A percentile compares a stretch with the other conserved stretches of the same genome.
phyloP scores from a whole-genome alignment of 2,113 vertebrate genomes.

The Callospermophilus lateralis region DNA sequence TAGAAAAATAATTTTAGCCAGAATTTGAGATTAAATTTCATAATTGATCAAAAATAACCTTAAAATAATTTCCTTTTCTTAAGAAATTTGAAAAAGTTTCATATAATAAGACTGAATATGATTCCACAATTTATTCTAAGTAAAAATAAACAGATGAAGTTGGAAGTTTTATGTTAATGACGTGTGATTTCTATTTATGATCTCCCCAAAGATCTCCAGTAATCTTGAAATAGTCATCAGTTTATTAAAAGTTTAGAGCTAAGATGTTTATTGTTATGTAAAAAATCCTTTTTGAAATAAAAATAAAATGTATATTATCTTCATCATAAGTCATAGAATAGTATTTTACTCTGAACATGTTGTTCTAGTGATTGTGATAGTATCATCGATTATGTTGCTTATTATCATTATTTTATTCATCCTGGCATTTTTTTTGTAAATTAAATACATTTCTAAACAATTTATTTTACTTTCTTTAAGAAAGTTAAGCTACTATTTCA shows the following conservation, averaged over 20 bases:
- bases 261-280: not conserved
- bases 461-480: constrained; percentile 28
- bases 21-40: constrained; percentile 34
- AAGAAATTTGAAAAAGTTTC: not conserved
- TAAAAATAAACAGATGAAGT: not conserved
- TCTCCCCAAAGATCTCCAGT: not conserved
- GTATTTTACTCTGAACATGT: constrained; percentile 19
- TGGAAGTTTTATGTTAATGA: not conserved
- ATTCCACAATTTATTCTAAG: not conserved
- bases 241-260: constrained; percentile 18
- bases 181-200: not conserved
- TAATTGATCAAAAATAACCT: not conserved
- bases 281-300: constrained; percentile 15
- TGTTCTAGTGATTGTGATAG: not conserved
- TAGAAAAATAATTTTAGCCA: not conserved
- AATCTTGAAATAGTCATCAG: not conserved
- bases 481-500: not conserved
- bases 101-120: not conserved
- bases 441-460: constrained; percentile 48
- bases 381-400: not conserved
- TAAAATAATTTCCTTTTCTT: not conserved
- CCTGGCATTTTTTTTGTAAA: not conserved
- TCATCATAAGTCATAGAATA: not conserved
- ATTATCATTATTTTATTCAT: constrained; percentile 58
- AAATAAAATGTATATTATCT: constrained; percentile 28